phyloP scores from a whole-genome alignment of 1,140 invertebrate genomes.

The Linepithema humile region DNA sequence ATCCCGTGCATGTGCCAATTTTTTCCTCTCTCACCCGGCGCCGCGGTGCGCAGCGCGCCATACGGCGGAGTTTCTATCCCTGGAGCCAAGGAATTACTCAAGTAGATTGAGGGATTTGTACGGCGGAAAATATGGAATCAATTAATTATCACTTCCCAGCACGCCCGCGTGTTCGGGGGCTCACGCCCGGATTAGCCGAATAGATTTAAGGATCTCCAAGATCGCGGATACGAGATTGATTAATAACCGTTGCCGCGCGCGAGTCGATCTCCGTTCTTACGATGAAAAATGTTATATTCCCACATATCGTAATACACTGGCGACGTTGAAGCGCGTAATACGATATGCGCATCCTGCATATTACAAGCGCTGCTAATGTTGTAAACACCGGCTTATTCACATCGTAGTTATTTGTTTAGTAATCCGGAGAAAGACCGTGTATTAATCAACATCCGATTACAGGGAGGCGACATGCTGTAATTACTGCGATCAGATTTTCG shows the following conservation, averaged over 20 bases:
- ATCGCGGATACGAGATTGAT: conserved; percentile 19
- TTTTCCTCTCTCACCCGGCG: neutral
- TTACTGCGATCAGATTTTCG: neutral
- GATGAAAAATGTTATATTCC: too few species aligned
- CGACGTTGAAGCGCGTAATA: neutral
- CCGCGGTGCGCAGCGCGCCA: too few species aligned
- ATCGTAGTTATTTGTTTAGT: conserved; percentile 8
- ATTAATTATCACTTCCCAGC: conserved; percentile 49
- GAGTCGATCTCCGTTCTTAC: neutral
- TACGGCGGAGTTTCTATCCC: conserved; percentile 9
- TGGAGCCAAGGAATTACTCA: conserved; percentile 44
- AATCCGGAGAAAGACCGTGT: neutral
- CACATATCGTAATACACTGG: neutral
- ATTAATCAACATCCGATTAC: conserved; percentile 2
- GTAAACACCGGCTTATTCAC: neutral
- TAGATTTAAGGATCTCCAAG: conserved; percentile 43
- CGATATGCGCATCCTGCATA: neutral
- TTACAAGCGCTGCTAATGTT: neutral
- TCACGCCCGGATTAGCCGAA: conserved; percentile 20
- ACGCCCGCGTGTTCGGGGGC: neutral
- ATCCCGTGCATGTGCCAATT: conserved; percentile 33
- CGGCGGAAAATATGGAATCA: conserved; percentile 49
- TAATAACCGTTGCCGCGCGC: neutral
- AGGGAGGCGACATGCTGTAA: neutral
- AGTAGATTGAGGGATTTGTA: conserved; percentile 50